Evolutionary conservation across 2,888 invertebrate species (phyloP), one percentile per base, ranked within the genome.

Genomic region (Exephanes ischioxanthus): DNA sequence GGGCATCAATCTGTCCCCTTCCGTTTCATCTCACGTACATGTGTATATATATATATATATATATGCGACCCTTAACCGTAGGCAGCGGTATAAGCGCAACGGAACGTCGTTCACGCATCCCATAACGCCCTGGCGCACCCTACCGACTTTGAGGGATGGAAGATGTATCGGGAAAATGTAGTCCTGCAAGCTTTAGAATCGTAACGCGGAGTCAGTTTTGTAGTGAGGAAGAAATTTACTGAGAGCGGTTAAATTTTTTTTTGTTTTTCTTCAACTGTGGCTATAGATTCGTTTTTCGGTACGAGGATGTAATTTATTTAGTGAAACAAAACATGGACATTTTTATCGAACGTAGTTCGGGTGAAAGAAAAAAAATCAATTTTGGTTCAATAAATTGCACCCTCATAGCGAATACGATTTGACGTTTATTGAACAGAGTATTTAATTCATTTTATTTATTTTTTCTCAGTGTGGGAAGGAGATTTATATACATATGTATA

Each of bases 1-100:
- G 70, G 79, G 81, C 87, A 86, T 89, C 89, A 87, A 86, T 85
- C 88, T 89, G 81, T 88, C 87, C 89, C 89, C 87, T 87, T 89
- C 86, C 86, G 87, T 82, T 88, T 87, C 87, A 84, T 88, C 87
- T 87, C 80, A 85, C 71, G 83, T 78, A 80, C 53, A 77, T 14
- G 26, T 37, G 51, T 41, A 41, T 11, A 19, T 26, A 26, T 11
- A 16, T 26, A 26, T 48, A 19, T 51, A 58, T 58, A 41, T 41
- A 45, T 19, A 19, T 22, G n/a, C 30, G 48, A 71, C 73, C 72
- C 83, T 83, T 73, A 82, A 78, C 68, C 71, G 58, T 55, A 22
- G 72, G 71, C 51, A 68, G 55, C 45, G 26, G 22, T 41, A 68
- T 41, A 16, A 41, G 22, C 48, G 55, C 58, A 58, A 76, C 48